Evolutionary conservation across 2,888 invertebrate genomes (phyloP), one percentile per base, ranked within the genome.

Genomic region (Acanthopleura granulata): DNA sequence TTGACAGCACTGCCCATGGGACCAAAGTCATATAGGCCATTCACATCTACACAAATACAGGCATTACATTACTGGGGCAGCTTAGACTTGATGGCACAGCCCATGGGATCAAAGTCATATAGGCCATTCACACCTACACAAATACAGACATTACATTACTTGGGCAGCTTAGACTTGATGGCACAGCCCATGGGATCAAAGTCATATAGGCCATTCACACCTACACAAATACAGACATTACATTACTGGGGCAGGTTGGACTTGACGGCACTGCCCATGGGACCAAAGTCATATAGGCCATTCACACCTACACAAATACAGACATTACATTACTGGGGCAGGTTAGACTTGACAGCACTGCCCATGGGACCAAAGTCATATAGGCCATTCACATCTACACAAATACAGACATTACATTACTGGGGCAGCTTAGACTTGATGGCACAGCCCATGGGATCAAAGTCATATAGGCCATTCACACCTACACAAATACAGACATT

Each of bases 171-270:
- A 29, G 96, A 94, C 91, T 99, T 99, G 77, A 99, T 94, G 0
- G 98, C 97, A 92, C 99, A 99, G 1, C 99, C 99, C 98, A 99
- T 98, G 0, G 99, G 99, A 0, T 99, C 99, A 91, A 97, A 99
- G 91, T 99, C 99, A 91, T 96, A 99, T 88, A 98, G 96, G 40
- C 40, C 94, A 85, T 93, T 91, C 29, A 93, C 91, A 81, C 93
- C 93, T 93, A 40, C 9, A 40, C 40, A 40, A 40, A 40, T 40
- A 40, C 40, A 40, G 40, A 40, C 40, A 40, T 40, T 40, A 40
- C 9, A 40, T 40, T 40, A 40, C 85, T 95, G 94, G 50, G 99
- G 92, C 89, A 99, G 94, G 90, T 99, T 99, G 29, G 96, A 94
- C 91, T 99, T 99, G 77, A 99, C 94, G 0, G 98, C 97, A 92